A percentile compares a stretch with the other conserved stretches of the same genome.
Conservation (phyloP, 2,113 vertebrate species). For the Pygoscelis adeliae region DNA sequence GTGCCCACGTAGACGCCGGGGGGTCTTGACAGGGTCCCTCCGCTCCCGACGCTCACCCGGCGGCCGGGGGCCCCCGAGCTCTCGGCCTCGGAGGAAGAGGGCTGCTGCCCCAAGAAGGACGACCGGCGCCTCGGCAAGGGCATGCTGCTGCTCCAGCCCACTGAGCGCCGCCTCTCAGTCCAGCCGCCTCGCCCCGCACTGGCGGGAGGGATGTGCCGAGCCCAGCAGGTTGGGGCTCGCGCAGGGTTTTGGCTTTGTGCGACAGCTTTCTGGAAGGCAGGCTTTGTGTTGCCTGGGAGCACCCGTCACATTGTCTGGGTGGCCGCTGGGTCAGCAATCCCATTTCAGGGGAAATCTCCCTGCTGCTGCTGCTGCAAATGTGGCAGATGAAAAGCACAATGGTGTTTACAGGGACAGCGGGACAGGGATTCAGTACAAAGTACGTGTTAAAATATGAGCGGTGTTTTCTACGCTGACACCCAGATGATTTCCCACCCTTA, state of each 20-base stretch:
- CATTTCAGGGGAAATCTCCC: conserved; percentile 75
- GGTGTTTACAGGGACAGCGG: conserved; percentile 32
- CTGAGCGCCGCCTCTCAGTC: conserved; percentile 39
- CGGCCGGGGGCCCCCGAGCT: conserved; percentile 64
- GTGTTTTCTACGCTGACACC: background rate
- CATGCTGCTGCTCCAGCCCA: conserved; percentile 69
- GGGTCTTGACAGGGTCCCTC: conserved; percentile 30
- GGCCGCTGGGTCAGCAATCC: conserved; percentile 77
- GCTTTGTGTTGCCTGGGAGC: conserved; percentile 69
- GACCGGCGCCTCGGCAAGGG: conserved; percentile 85
- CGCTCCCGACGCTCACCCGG: conserved; percentile 52
- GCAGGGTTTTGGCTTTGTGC: conserved; percentile 72
- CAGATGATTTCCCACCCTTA: background rate
- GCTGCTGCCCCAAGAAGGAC: conserved; percentile 82
- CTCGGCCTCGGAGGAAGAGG: conserved; percentile 55
- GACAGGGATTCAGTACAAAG: conserved; percentile 2
- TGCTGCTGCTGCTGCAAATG: conserved; percentile 71
- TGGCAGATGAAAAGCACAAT: conserved; percentile 61
- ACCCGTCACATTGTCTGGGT: conserved; percentile 47
- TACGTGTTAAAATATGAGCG: conserved; percentile 24
- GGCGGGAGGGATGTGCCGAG: conserved; percentile 66
- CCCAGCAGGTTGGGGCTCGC: conserved; percentile 32
- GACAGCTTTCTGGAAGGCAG: conserved; percentile 80
- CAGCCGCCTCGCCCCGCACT: background rate
- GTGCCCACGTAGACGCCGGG: conserved; percentile 83